Evolutionary conservation across 64 coral and sea anemone species (phyloP), one percentile per base, ranked within the genome.

Genomic region (Pachyseris speciosa): DNA sequence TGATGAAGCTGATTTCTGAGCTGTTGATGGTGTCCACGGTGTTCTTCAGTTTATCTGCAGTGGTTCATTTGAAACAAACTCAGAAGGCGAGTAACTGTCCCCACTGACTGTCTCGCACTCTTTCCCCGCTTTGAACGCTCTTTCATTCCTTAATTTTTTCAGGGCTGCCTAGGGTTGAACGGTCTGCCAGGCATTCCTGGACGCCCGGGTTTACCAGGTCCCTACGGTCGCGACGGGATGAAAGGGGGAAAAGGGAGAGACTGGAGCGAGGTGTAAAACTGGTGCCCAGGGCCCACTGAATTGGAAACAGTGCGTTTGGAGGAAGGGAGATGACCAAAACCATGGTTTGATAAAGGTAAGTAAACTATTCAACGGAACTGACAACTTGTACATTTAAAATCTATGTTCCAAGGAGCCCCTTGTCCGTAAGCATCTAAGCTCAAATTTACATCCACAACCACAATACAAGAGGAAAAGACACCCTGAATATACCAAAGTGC

Each of bases 301-400:
- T 25, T 88, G 85, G 85, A 88, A 88, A n/a, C 57, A 88, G 52
- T 88, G 85, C 38, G 59, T 71, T 17, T 88, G 85, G 85, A 71
- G 26, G 7, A 0, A 20, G 0, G 6, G 27, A 5, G 63, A 63
- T 22, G 67, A 0, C 7, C 37, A 32, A 22, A 69, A 88, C 31
- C 29, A 70, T 37, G 85, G 69, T 10, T 37, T 74, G 7, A 75
- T 88, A 5, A 88, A 58, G 69, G 85, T 88, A 66, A 72, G 29
- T 11, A 22, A 69, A 37, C n/a, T n/a, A 36, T 4, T 39, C 43
- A 7, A 63, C 43, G 37, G 17, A 10, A 66, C n/a, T n/a, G n/a
- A n/a, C n/a, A n/a, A n/a, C n/a, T n/a, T n/a, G n/a, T n/a, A n/a
- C n/a, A n/a, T n/a, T n/a, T n/a, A n/a, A n/a, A n/a, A n/a, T n/a